Evolutionary conservation across 2,113 vertebrate genomes (phyloP).

Genomic region (Urocitellus parryii): DNA sequence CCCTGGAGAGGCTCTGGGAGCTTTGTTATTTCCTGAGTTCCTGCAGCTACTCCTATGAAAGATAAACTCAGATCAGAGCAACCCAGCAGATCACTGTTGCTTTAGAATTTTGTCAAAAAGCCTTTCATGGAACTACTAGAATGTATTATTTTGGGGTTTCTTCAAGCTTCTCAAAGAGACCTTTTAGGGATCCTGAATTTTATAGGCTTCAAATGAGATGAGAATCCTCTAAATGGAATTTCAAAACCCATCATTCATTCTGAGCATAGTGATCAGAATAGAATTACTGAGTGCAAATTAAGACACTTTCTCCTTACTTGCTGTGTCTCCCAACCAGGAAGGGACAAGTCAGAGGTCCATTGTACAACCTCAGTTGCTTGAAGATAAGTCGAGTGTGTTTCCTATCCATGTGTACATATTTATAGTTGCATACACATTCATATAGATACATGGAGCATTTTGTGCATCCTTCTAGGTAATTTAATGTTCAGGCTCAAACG

Average conservation of each 20-base stretch:
- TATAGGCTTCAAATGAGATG: neutral
- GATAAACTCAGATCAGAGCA: constrained; percentile 42
- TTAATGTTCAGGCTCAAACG: constrained; percentile 16
- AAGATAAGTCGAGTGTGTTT: too few relatives aligned
- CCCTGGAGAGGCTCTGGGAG: neutral
- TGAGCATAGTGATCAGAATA: neutral
- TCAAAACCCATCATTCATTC: neutral
- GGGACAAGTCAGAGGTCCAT: neutral
- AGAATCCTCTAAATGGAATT: neutral
- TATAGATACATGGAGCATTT: neutral
- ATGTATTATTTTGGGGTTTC: constrained; percentile 3
- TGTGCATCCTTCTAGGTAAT: neutral
- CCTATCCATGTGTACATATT: neutral
- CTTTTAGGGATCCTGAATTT: neutral
- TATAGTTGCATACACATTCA: neutral
- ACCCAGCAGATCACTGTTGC: neutral
- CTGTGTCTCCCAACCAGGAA: neutral
- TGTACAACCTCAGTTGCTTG: neutral
- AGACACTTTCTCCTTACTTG: neutral
- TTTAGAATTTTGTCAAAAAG: constrained; percentile 40
- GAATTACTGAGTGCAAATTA: neutral
- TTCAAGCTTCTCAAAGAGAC: constrained; percentile 13
- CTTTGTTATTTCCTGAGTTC: constrained; percentile 69
- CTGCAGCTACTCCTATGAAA: neutral
- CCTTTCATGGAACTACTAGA: neutral